phyloP scores from a whole-genome alignment of 2,888 invertebrate genomes.

The Tetropium fuscum region DNA sequence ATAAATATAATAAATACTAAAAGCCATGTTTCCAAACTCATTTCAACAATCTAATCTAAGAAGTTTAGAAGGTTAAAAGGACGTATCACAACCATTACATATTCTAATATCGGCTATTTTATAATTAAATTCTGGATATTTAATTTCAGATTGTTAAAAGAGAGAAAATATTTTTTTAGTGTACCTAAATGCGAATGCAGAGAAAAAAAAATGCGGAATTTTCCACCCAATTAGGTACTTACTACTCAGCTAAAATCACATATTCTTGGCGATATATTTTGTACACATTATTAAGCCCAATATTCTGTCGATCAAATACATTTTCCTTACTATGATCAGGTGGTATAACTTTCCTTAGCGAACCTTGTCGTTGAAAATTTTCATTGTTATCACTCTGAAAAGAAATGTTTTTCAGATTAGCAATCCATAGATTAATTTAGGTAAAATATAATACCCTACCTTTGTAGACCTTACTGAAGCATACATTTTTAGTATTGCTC shows the following conservation, averaged over 20 bases:
- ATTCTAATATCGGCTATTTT: no score
- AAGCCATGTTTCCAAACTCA: no score
- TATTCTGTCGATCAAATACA: slow-evolving; percentile 70
- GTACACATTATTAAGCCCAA: slow-evolving; percentile 74
- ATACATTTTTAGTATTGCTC: slow-evolving; percentile 46
- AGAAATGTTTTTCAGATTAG: not conserved
- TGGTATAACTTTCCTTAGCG: slow-evolving; percentile 70
- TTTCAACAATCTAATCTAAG: no score
- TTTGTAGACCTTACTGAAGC: slow-evolving; percentile 40
- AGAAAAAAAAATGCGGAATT: no score
- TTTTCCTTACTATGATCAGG: slow-evolving; percentile 70
- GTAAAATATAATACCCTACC: slow-evolving; percentile 33
- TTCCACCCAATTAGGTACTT: no score
- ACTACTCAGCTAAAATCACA: slow-evolving; percentile 93
- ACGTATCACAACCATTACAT: no score
- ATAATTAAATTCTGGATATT: no score
- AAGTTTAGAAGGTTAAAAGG: no score
- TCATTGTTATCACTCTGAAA: slow-evolving; percentile 43
- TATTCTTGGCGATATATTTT: slow-evolving; percentile 89
- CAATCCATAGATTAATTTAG: slow-evolving; percentile 4
- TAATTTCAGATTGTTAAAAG: no score
- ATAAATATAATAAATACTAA: no score
- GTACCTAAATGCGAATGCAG: no score
- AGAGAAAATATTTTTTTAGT: no score
- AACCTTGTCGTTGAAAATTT: slow-evolving; percentile 69